phyloP scores from a whole-genome alignment of 2,113 vertebrate species.

The Laticauda laticaudata region DNA sequence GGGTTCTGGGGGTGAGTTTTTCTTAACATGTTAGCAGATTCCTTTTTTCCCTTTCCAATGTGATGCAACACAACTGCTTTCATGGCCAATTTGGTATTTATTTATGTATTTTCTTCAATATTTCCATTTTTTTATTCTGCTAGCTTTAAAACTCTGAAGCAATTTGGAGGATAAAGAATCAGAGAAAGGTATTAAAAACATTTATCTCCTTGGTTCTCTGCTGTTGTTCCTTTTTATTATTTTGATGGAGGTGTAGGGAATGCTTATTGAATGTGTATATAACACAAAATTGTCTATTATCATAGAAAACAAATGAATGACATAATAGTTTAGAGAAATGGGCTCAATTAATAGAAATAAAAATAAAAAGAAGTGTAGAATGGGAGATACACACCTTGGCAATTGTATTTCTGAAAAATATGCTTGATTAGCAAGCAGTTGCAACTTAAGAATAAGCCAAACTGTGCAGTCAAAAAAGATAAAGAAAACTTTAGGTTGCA shows the following conservation, averaged over 20 bases:
- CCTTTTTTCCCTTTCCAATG: neutral
- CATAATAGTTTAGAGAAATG: neutral
- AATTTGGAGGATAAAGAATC: neutral
- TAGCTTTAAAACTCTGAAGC: neutral
- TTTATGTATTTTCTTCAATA: neutral
- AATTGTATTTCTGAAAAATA: neutral
- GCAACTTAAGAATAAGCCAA: neutral
- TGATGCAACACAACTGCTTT: neutral
- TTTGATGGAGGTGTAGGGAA: neutral
- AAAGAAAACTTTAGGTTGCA: neutral
- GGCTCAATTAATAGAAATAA: neutral
- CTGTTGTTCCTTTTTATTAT: neutral
- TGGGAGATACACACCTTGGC: neutral
- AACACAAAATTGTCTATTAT: neutral
- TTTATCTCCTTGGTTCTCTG: neutral
- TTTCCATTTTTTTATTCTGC: neutral
- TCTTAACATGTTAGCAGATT: neutral
- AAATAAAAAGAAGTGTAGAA: neutral
- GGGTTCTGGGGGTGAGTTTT: slow-evolving; percentile 90
- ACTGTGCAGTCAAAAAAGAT: neutral
- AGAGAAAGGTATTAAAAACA: neutral
- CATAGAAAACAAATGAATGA: neutral
- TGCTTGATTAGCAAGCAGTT: neutral
- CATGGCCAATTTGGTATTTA: neutral
- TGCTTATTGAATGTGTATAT: neutral